phyloP scores from a whole-genome alignment of 1,140 invertebrate genomes.

The Choristoneura fumiferana region DNA sequence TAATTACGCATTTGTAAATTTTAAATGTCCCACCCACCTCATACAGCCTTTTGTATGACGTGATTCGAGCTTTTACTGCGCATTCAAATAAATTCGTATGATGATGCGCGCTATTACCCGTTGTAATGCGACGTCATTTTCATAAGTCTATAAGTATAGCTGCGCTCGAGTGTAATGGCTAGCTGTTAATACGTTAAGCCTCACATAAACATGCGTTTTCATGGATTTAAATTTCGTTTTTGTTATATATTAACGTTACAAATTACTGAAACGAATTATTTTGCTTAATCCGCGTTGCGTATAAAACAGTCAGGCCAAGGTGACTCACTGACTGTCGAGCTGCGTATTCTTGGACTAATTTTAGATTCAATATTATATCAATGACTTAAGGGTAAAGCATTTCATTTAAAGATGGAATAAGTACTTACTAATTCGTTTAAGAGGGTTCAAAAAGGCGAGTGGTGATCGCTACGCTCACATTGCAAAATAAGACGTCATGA shows the following conservation, averaged over 20 bases:
- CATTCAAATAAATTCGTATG: conserved; percentile 64
- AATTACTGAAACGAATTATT: too few species aligned
- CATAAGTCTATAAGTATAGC: conserved; percentile 23
- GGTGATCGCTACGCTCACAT: too few species aligned
- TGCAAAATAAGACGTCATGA: too few species aligned
- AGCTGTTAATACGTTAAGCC: conserved; percentile 2
- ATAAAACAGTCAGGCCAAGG: too few species aligned
- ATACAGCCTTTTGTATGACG: conserved; percentile 72
- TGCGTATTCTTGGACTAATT: too few species aligned
- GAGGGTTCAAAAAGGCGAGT: too few species aligned
- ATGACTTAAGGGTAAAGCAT: too few species aligned
- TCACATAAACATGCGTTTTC: neutral
- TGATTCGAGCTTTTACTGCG: conserved; percentile 67
- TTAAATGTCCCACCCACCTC: conserved; percentile 74
- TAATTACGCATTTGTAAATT: conserved; percentile 79
- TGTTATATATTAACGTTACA: neutral
- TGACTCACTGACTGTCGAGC: too few species aligned
- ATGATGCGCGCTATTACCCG: conserved; percentile 58
- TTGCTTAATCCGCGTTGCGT: too few species aligned
- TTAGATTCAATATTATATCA: too few species aligned
- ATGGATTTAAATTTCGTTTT: neutral
- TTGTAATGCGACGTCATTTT: conserved; percentile 53
- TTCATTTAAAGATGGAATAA: too few species aligned
- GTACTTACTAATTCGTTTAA: too few species aligned
- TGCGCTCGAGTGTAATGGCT: neutral